Evolutionary conservation across 2,888 invertebrate genomes (phyloP), one percentile per base, ranked within the genome.

Genomic region (Malacosoma neustria): DNA sequence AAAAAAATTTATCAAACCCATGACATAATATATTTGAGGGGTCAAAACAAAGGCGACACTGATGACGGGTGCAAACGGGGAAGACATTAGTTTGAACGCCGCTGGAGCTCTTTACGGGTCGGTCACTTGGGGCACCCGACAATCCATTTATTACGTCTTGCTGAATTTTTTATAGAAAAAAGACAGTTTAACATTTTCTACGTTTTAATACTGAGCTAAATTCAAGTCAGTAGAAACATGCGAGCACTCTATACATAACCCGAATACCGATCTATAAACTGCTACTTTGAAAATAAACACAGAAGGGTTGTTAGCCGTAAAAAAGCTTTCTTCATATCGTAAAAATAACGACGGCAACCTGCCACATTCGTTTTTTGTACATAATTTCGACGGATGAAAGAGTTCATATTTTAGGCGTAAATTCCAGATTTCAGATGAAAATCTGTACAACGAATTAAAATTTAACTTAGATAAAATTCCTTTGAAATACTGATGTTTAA

Each of bases 51-150:
- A 37, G 50, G 49, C 44, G 54, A 54, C 58, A 48, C 49, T 61
- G 63, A 68, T 61, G 67, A 64, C 61, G 58, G 60, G 65, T 59
- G 67, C 59, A 62, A 69, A 70, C n/a, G n/a, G 64, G 61, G 60
- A 54, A 52, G 49, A 51, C 59, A 71, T 74, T 68, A 68, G 55
- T 60, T 50, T 42, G 36, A 49, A 55, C 52, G 57, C 44, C 56
- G 39, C 51, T 48, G 57, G 44, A 47, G 49, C 61, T 72, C 65
- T 67, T 71, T 72, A 63, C 52, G 11, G 9, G 45, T 3, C 22
- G 22, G 22, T 9, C 22, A 9, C 11, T 4, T 11, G n/a, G 30
- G 29, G 13, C 13, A 29, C 30, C 30, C 32, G 37, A 45, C 41
- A 45, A n/a, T n/a, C 22, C 22, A 22, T 22, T 22, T 22, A 6